Conservation (phyloP, 2,113 vertebrate genomes). For the Sorex araneus region DNA sequence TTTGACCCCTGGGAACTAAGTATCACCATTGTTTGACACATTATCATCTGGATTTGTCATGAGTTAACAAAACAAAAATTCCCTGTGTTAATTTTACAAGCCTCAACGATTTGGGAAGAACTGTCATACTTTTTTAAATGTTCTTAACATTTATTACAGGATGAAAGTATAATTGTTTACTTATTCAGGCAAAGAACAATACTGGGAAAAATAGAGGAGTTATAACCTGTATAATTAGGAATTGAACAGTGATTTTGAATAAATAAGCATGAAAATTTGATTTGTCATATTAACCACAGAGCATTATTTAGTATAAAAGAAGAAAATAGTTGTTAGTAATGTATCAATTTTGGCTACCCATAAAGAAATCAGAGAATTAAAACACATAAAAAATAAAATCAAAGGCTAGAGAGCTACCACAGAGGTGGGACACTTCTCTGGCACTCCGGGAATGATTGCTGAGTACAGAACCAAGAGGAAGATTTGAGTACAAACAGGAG, state of each 20-base stretch:
- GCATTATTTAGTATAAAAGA: background rate
- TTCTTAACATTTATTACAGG: constrained; percentile 37
- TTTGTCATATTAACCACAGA: background rate
- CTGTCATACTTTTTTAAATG: constrained; percentile 37
- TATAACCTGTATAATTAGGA: constrained; percentile 44
- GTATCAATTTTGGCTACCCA: background rate
- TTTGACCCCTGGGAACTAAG: background rate
- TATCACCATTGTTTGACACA: constrained; percentile 56
- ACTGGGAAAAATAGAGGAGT: constrained; percentile 52
- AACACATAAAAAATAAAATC: background rate
- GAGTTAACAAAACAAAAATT: constrained; percentile 65
- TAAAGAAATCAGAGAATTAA: background rate
- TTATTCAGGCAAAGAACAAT: constrained; percentile 43
- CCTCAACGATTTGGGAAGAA: constrained; percentile 22
- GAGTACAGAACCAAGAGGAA: too few relatives aligned
- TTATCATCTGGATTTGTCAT: constrained; percentile 51
- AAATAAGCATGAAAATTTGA: constrained; percentile 17
- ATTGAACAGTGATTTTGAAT: constrained; percentile 36
- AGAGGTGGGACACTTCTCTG: too few relatives aligned
- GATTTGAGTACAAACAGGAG: too few relatives aligned
- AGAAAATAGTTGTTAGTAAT: background rate
- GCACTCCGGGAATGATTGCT: too few relatives aligned
- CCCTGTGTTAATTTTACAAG: constrained; percentile 55
- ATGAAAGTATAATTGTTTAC: constrained; percentile 61
- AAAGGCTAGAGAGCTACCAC: too few relatives aligned